phyloP scores from a whole-genome alignment of 2,888 invertebrate genomes.

The Anaspis maculata region DNA sequence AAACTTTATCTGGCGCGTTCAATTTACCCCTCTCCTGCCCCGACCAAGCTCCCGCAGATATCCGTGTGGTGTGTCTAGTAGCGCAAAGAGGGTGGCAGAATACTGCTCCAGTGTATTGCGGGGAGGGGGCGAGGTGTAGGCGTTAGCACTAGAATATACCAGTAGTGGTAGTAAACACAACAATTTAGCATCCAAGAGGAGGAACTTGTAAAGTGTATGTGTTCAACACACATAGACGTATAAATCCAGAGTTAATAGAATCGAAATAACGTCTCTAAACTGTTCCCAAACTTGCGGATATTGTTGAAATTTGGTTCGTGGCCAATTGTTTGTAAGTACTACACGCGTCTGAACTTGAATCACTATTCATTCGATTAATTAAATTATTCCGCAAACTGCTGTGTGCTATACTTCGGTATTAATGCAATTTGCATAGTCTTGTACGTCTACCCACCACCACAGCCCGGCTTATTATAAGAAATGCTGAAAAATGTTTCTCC shows the following conservation, averaged over 20 bases:
- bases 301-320: constrained; percentile 40
- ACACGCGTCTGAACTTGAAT: constrained; percentile 39
- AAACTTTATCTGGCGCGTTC: constrained; percentile 17
- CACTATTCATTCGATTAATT: constrained; percentile 40
- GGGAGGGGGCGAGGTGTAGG: constrained; percentile 6
- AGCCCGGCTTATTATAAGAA: too few relatives aligned
- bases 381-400: too few relatives aligned
- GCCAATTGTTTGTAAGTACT: constrained; percentile 42
- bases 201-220: constrained; percentile 26
- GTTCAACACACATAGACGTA: constrained; percentile 32
- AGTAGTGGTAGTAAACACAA: constrained; percentile 15
- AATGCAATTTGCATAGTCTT: too few relatives aligned
- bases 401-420: too few relatives aligned
- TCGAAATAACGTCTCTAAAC: constrained; percentile 33
- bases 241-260: constrained; percentile 41
- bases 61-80: too few relatives aligned
- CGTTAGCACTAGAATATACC: constrained; percentile 2
- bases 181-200: constrained; percentile 22
- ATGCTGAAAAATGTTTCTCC: too few relatives aligned
- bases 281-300: constrained; percentile 35
- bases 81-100: too few relatives aligned
- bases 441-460: too few relatives aligned
- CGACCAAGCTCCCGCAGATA: too few relatives aligned
- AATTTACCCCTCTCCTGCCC: too few relatives aligned
- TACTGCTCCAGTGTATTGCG: neutral